Evolutionary conservation across 2,797 vertebrate species (phyloP).

Genomic region (Adelosebastes latens): DNA sequence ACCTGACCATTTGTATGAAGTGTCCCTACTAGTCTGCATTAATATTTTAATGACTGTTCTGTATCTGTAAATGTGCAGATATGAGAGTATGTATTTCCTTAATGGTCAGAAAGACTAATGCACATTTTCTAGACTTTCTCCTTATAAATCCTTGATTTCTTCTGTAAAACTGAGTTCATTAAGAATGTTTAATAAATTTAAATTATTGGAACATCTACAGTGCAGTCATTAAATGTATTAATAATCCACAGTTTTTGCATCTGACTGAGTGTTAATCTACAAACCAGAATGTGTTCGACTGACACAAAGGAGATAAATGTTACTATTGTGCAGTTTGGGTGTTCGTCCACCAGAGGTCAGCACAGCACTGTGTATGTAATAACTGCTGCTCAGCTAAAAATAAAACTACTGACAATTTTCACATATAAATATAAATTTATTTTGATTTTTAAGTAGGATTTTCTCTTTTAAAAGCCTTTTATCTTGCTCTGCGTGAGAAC

Average conservation of each 20-base stretch:
- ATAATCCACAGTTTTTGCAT: neutral
- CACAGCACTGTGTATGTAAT: neutral
- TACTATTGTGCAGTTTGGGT: neutral
- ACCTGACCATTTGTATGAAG: neutral
- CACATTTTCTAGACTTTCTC: slow-evolving; percentile 1
- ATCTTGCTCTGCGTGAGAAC: slow-evolving; percentile 21
- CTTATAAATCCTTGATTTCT: neutral
- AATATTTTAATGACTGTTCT: neutral
- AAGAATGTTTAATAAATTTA: neutral
- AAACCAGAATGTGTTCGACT: neutral
- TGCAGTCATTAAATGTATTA: slow-evolving; percentile 24
- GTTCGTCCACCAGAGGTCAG: slow-evolving; percentile 56
- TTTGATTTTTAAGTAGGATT: slow-evolving; percentile 32
- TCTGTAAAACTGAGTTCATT: neutral
- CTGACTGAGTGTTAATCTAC: neutral
- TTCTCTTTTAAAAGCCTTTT: slow-evolving; percentile 40
- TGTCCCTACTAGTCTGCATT: slow-evolving; percentile 11
- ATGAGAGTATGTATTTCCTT: neutral
- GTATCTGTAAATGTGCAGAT: neutral
- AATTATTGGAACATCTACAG: neutral
- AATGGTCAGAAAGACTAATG: neutral
- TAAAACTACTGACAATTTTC: slow-evolving; percentile 1
- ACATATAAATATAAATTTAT: slow-evolving; percentile 81
- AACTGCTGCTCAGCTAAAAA: neutral
- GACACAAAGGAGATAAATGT: neutral